phyloP scores from a whole-genome alignment of 92 coral and sea anemone species.

The Pocillopora meandrina region DNA sequence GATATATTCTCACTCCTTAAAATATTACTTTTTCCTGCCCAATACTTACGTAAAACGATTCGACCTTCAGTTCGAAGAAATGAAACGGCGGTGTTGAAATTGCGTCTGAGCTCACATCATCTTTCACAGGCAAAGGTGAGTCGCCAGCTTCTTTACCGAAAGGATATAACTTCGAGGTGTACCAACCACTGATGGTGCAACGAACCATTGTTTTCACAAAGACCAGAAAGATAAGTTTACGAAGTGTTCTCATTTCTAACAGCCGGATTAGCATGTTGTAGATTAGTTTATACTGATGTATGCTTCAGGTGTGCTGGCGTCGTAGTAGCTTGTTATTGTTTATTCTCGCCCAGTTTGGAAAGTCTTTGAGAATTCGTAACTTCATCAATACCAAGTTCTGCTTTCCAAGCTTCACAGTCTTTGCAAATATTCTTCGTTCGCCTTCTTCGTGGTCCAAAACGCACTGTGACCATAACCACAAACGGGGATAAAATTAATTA shows the following conservation, averaged over 20 bases:
- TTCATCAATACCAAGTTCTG: neutral
- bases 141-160: constrained; percentile 27
- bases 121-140: neutral
- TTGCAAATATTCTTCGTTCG: neutral
- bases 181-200: neutral
- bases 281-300: neutral
- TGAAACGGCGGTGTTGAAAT: constrained; percentile 9
- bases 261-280: neutral
- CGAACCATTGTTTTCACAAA: neutral
- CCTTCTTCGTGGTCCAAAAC: neutral
- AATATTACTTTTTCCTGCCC: neutral
- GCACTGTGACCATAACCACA: constrained; percentile 3
- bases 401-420: neutral
- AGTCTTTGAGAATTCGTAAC: neutral
- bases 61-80: constrained; percentile 25
- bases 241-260: neutral
- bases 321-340: neutral
- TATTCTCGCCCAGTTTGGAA: neutral
- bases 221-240: neutral
- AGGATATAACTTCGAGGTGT: constrained; percentile 13
- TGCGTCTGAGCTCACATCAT: constrained; percentile 3
- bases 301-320: neutral
- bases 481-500: neutral
- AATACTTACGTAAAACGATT: constrained; percentile 25
- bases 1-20: neutral